Conservation (phyloP, 2,797 vertebrate genomes). For the Oreonectes daqikongensis region DNA sequence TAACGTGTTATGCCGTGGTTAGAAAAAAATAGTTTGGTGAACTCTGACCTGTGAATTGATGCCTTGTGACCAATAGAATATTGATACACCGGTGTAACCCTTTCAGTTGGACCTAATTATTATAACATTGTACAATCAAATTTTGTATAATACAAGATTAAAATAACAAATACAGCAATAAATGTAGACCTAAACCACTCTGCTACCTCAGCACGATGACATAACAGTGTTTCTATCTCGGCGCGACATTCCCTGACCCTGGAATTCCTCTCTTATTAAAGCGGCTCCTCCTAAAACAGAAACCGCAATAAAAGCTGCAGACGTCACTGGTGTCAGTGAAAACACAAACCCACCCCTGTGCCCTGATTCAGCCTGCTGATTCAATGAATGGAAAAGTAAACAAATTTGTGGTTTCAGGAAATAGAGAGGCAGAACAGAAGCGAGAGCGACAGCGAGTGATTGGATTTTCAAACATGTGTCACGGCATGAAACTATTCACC, state of each 20-base stretch:
- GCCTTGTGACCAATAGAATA: too few species aligned
- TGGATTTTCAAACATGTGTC: slow-evolving; percentile 19
- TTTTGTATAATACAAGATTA: too few species aligned
- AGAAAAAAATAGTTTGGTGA: too few species aligned
- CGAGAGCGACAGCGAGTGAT: background rate
- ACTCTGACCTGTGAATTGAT: too few species aligned
- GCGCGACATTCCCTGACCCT: slow-evolving; percentile 29
- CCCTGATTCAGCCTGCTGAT: slow-evolving; percentile 9
- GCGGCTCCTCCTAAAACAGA: slow-evolving; percentile 43
- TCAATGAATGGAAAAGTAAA: slow-evolving; percentile 56
- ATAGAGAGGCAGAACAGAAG: slow-evolving; percentile 20
- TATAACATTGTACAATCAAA: too few species aligned
- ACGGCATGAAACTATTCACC: slow-evolving; percentile 15
- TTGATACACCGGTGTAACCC: too few species aligned
- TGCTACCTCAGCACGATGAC: slow-evolving; percentile 45
- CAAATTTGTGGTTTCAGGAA: slow-evolving; percentile 49
- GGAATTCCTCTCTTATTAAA: slow-evolving; percentile 46
- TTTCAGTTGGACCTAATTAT: too few species aligned
- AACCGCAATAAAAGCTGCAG: slow-evolving; percentile 46
- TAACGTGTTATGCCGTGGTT: too few species aligned
- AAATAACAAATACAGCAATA: too few species aligned
- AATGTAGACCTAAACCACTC: too few species aligned
- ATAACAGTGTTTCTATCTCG: slow-evolving; percentile 36
- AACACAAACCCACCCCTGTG: slow-evolving; percentile 16
- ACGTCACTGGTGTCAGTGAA: slow-evolving; percentile 39